Evolutionary conservation across 2,888 invertebrate genomes (phyloP).

Genomic region (Beris morrisii): DNA sequence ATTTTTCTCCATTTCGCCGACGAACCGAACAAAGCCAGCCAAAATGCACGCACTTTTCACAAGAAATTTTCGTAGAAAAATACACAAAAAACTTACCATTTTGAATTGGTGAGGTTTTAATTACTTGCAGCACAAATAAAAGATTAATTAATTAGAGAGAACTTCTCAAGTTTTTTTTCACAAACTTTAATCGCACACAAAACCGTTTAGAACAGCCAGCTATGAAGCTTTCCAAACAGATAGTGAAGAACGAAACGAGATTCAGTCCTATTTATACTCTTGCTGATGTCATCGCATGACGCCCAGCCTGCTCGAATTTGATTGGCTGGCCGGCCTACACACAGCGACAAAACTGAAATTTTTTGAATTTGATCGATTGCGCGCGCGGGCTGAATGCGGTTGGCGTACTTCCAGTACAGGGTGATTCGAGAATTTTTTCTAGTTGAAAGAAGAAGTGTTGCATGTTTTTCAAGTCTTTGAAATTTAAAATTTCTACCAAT

Average conservation of each 20-base stretch:
- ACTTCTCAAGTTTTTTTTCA: slow-evolving; percentile 16
- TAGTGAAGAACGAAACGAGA: slow-evolving; percentile 59
- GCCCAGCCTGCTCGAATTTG: slow-evolving; percentile 25
- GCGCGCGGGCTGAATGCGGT: no score
- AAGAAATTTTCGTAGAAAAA: not conserved
- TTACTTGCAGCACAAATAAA: slow-evolving; percentile 42
- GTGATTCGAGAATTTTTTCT: no score
- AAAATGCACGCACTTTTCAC: not conserved
- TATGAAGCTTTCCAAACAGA: slow-evolving; percentile 72
- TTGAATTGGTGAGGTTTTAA: slow-evolving; percentile 47
- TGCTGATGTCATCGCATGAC: slow-evolving; percentile 57
- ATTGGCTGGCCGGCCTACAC: slow-evolving; percentile 22
- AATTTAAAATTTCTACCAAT: no score
- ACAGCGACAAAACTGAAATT: no score
- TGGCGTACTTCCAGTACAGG: no score
- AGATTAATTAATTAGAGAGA: slow-evolving; percentile 33
- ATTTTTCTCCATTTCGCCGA: not conserved
- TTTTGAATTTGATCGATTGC: no score
- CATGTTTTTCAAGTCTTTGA: no score
- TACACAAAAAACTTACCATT: slow-evolving; percentile 48
- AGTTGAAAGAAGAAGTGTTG: no score
- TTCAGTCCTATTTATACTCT: slow-evolving; percentile 62
- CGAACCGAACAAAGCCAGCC: not conserved
- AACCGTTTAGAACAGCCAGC: slow-evolving; percentile 64
- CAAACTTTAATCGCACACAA: slow-evolving; percentile 34